These are phyloP conservation scores for Meriones unguiculatus DNA, from an alignment of 2,113 vertebrate species.

Conservation along the genomic window DNA sequence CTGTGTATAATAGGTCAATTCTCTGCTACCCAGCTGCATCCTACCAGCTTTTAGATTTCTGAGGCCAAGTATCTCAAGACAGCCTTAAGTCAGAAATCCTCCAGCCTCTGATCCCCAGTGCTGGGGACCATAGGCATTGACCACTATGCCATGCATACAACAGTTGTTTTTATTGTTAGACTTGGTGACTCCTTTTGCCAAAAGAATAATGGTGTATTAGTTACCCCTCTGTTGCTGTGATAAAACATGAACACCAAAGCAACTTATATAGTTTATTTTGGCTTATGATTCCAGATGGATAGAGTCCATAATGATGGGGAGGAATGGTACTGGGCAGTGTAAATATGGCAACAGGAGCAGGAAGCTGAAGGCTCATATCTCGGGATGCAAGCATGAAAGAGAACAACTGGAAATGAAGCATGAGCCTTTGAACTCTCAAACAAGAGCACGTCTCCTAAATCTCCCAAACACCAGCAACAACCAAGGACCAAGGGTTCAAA, in stretches of 20 bases:
- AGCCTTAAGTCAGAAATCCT: not conserved
- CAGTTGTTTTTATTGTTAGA: not conserved
- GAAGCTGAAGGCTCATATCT: not conserved
- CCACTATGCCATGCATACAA: not conserved
- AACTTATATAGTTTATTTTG: not conserved
- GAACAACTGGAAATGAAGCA: too few relatives aligned
- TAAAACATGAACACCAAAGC: not conserved
- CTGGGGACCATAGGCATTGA: too few relatives aligned
- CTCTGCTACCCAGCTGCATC: not conserved
- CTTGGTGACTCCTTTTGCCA: not conserved
- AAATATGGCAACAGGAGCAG: not conserved
- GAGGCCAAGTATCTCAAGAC: not conserved
- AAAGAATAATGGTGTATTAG: not conserved
- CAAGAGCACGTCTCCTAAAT: not conserved
- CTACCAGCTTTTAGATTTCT: not conserved
- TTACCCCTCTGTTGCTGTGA: not conserved
- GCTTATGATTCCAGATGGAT: not conserved
- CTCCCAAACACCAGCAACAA: not conserved
- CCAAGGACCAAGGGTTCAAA: not conserved
- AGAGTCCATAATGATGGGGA: not conserved
- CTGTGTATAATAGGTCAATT: not conserved
- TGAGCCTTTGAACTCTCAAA: not conserved
- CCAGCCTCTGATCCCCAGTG: not conserved
- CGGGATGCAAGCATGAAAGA: not conserved
- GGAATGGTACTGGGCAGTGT: not conserved